Evolutionary conservation across 2,113 vertebrate genomes (phyloP).

Genomic region (Dinomys branickii): DNA sequence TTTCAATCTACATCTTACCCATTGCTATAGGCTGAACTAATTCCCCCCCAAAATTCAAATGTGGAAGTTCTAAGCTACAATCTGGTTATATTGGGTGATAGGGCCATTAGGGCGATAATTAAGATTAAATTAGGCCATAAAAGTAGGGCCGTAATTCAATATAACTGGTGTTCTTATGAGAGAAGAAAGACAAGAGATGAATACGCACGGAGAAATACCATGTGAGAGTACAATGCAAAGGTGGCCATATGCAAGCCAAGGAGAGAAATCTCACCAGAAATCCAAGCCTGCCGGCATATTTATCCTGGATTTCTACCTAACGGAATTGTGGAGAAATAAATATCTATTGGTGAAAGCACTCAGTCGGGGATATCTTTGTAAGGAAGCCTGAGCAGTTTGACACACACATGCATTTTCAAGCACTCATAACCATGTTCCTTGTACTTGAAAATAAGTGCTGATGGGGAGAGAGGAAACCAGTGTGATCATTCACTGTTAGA

Average conservation of each 20-base stretch:
- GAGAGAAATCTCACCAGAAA: neutral
- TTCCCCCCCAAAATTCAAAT: neutral
- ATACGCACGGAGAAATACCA: neutral
- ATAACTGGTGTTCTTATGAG: neutral
- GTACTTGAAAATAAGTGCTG: slow-evolving; percentile 27
- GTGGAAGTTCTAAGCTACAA: neutral
- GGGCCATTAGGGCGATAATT: neutral
- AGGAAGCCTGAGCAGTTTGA: neutral
- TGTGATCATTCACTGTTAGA: neutral
- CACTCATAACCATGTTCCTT: neutral
- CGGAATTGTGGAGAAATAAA: neutral
- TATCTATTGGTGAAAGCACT: neutral
- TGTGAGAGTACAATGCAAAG: neutral
- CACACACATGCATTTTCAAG: neutral
- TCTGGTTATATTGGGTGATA: neutral
- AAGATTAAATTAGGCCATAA: slow-evolving; percentile 21
- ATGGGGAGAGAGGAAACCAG: neutral
- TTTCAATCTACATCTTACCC: slow-evolving; percentile 23
- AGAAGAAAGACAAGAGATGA: neutral
- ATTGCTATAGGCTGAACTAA: neutral
- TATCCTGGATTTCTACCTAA: neutral
- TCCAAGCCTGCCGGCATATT: neutral
- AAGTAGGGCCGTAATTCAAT: neutral
- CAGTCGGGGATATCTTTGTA: neutral
- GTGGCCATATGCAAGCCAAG: neutral